A percentile compares a stretch with the other conserved stretches of the same genome.
phyloP scores from a whole-genome alignment of 2,113 vertebrate genomes.

The Tonatia bakeri region DNA sequence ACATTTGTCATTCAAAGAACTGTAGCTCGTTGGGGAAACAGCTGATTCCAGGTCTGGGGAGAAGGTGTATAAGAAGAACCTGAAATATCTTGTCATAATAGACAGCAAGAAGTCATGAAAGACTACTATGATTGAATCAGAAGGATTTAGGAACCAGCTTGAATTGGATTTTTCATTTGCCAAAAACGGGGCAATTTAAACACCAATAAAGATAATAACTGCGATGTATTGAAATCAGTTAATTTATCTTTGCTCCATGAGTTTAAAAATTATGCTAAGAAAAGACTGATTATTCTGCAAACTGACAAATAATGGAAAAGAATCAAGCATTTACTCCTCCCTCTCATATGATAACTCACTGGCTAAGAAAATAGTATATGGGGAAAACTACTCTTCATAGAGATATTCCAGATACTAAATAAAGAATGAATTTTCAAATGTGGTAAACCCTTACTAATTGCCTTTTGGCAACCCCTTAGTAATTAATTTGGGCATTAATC shows the following conservation, averaged over 20 bases:
- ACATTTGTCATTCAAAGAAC: neutral
- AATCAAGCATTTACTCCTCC: conserved; percentile 10
- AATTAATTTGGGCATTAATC: neutral
- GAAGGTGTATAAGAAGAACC: neutral
- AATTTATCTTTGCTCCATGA: neutral
- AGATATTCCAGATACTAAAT: neutral
- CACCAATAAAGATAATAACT: neutral
- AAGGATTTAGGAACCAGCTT: neutral
- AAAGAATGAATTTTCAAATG: neutral
- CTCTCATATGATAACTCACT: neutral
- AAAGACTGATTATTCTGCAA: conserved; percentile 24
- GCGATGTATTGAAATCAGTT: neutral
- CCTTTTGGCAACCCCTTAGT: neutral
- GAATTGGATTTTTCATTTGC: neutral
- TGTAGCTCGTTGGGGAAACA: neutral
- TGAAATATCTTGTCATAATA: neutral
- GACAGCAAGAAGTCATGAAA: neutral
- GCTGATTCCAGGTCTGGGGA: neutral
- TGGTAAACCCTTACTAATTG: neutral
- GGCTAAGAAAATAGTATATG: neutral
- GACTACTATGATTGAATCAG: neutral
- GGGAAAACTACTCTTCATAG: neutral
- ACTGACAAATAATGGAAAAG: neutral
- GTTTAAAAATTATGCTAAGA: neutral
- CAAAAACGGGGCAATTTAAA: neutral